phyloP scores from a whole-genome alignment of 2,797 vertebrate genomes.

The Crax fasciolata region DNA sequence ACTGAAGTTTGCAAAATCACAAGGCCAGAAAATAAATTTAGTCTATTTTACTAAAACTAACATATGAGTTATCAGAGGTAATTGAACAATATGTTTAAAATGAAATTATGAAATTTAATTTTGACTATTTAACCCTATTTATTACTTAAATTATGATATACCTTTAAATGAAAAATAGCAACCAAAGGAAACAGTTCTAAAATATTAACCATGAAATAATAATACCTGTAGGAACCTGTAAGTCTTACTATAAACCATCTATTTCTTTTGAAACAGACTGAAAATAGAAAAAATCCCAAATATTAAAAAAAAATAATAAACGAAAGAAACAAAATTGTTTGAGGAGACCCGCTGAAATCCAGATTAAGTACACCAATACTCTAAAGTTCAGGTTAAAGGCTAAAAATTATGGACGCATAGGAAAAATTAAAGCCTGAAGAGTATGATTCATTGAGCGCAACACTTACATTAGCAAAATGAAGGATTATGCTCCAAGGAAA shows the following conservation, averaged over 20 bases:
- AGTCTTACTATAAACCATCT: neutral
- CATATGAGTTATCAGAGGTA: neutral
- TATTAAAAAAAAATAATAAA: neutral
- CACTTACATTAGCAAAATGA: neutral
- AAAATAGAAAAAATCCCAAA: neutral
- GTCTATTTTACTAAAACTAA: neutral
- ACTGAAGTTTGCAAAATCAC: neutral
- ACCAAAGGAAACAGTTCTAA: neutral
- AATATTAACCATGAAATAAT: neutral
- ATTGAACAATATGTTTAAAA: neutral
- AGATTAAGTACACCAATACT: neutral
- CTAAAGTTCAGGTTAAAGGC: neutral
- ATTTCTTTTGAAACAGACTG: neutral
- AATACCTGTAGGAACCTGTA: neutral
- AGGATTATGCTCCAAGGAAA: neutral
- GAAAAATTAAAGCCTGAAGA: neutral
- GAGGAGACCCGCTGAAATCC: neutral
- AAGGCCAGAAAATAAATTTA: neutral
- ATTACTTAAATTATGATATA: neutral
- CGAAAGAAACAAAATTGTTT: neutral
- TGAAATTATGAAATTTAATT: neutral
- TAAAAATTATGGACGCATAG: neutral
- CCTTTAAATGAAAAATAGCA: neutral
- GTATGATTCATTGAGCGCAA: neutral
- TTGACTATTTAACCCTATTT: fast-evolving